Percentiles rank a stretch among this genome's conserved stretches.
Evolutionary conservation across 2,888 invertebrate genomes (phyloP).

Genomic region (Apodemia hepburni): DNA sequence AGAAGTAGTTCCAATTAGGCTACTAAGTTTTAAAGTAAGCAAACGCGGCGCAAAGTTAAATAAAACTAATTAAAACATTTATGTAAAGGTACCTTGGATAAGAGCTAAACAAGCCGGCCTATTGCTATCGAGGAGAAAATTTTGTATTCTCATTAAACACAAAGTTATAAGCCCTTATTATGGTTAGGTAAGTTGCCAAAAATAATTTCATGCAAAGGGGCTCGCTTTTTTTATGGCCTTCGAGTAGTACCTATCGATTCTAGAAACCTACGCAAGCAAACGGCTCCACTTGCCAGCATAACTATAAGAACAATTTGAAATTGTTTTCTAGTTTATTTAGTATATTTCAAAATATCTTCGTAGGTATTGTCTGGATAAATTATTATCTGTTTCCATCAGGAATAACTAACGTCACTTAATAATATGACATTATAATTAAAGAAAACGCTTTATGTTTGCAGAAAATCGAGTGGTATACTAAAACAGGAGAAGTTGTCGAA

Average conservation of each 20-base stretch:
- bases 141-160: background rate
- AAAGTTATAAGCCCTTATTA: too few relatives aligned
- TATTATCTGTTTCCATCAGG: too few relatives aligned
- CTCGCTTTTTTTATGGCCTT: too few relatives aligned
- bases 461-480: conserved; percentile 60
- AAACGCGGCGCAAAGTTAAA: background rate
- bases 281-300: too few relatives aligned
- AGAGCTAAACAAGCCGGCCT: background rate
- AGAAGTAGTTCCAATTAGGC: background rate
- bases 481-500: conserved; percentile 45
- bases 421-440: background rate
- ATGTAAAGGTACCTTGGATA: background rate
- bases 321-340: too few relatives aligned
- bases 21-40: background rate
- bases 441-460: conserved; percentile 36
- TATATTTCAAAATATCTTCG: too few relatives aligned
- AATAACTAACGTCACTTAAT: background rate
- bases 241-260: too few relatives aligned
- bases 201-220: too few relatives aligned
- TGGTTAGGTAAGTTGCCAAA: too few relatives aligned
- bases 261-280: too few relatives aligned
- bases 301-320: too few relatives aligned
- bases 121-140: background rate
- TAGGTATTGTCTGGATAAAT: too few relatives aligned
- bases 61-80: conserved; percentile 1